These are phyloP conservation scores for Condylostylus longicornis DNA, from an alignment of 1,140 invertebrate genomes.

Conservation along the genomic window DNA sequence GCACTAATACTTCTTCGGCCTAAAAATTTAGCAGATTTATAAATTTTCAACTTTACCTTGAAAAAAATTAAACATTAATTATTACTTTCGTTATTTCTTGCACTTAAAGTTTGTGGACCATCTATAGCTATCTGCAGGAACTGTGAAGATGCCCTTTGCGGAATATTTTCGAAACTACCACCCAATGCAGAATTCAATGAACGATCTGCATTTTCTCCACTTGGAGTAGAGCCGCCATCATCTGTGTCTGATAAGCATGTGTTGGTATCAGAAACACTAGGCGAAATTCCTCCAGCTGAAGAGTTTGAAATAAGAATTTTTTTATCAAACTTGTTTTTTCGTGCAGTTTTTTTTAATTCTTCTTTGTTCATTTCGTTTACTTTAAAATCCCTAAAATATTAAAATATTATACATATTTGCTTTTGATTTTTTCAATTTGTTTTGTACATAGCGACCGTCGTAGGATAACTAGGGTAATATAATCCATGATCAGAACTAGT, in stretches of 20 bases:
- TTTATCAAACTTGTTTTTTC: conserved; percentile 47
- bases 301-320: conserved; percentile 33
- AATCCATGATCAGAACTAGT: conserved; percentile 52
- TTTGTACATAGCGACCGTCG: conserved; percentile 14
- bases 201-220: conserved; percentile 55
- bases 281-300: conserved; percentile 30
- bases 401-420: conserved; percentile 4
- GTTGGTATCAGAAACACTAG: conserved; percentile 42
- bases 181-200: conserved; percentile 30
- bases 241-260: conserved; percentile 67
- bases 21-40: conserved; percentile 6
- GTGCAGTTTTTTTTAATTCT: conserved; percentile 61
- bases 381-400: conserved; percentile 52
- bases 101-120: conserved; percentile 23
- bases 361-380: conserved; percentile 77
- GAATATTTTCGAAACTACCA: conserved; percentile 28
- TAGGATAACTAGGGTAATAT: conserved; percentile 31
- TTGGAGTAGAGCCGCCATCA: conserved; percentile 60
- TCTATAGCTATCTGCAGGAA: conserved; percentile 29
- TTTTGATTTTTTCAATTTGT: background rate
- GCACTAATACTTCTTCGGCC: conserved; percentile 32
- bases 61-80: conserved; percentile 14
- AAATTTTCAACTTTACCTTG: background rate
- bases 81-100: conserved; percentile 33
- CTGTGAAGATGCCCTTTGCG: conserved; percentile 17